Base-by-base conservation (phyloP, 2,797 vertebrate species). In the Myripristis murdjan region DNA sequence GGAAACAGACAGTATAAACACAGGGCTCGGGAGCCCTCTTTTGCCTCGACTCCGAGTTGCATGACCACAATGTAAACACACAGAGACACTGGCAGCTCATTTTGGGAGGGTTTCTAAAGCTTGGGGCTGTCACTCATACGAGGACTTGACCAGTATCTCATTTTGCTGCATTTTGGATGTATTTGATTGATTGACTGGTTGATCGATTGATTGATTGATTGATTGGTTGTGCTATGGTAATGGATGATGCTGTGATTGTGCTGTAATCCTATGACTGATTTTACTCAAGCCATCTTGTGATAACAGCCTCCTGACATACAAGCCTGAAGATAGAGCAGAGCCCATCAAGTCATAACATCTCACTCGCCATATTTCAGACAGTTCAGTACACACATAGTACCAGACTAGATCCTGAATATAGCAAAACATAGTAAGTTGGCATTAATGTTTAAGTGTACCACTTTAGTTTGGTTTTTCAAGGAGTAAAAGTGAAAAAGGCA, bases 1-100 rank as follows among this genome's bases (percentile, higher is more conserved):
- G 92, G 93, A 94, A 93, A 87, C 85, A 80, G 53, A 71, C 73
- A 86, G 81, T 82, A 74, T 93, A 93, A 94, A 94, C 91, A 92
- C 56, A 65, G 54, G 63, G 79, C 69, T 80, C 68, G 57, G 77
- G 72, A 89, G 77, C 73, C 73, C 77, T 82, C 81, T 75, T 73
- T 77, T 63, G 75, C 77, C 77, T 73, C 18, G 57, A 68, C 70
- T 81, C 70, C 23, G 74, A 79, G 73, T 76, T 76, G 73, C 64
- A 85, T 23, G 81, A 77, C 70, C 84, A 64, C 74, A 85, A 5
- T 70, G 66, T 83, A 84, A 87, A 85, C 84, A 87, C 61, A 66
- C n/a, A 55, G 56, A 85, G 51, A 82, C 62, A 66, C 54, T 33
- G 68, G 69, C 65, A 44, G 48, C 71, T 80, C 64, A 70, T 78